Evolutionary conservation across 2,888 invertebrate species (phyloP).

Genomic region (Drosophila prolongata): DNA sequence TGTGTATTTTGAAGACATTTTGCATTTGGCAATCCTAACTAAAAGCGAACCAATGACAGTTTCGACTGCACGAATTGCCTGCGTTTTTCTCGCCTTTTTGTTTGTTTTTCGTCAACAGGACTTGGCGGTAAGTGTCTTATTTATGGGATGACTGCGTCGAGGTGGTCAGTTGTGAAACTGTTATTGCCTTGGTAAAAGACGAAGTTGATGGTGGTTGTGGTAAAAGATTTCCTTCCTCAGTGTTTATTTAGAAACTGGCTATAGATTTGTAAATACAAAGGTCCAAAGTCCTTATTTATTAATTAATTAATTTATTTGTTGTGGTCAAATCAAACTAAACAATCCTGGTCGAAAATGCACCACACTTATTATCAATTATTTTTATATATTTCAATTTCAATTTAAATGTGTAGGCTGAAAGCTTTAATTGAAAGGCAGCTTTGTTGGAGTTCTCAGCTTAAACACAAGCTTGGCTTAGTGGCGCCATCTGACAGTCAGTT

Average conservation of each 20-base stretch:
- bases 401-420: neutral
- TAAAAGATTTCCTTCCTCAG: neutral
- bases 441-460: neutral
- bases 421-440: neutral
- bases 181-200: constrained; percentile 30
- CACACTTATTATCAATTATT: too few relatives aligned
- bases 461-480: neutral
- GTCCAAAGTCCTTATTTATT: neutral
- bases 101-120: constrained; percentile 24
- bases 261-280: too few relatives aligned
- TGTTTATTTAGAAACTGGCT: neutral
- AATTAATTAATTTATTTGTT: too few relatives aligned
- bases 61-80: constrained; percentile 17
- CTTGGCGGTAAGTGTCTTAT: constrained; percentile 22
- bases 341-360: too few relatives aligned
- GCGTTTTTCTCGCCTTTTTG: constrained; percentile 26
- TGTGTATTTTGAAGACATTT: constrained; percentile 9
- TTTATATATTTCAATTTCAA: neutral
- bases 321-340: too few relatives aligned
- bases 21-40: constrained; percentile 35
- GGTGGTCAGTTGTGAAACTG: constrained; percentile 22
- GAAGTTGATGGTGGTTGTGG: neutral
- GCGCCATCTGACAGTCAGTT: constrained; percentile 1
- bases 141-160: constrained; percentile 36
- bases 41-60: constrained; percentile 29